Percentiles rank a stretch among this genome's conserved stretches.
Conservation (phyloP, 2,113 vertebrate species). For the Dipodomys merriami region DNA sequence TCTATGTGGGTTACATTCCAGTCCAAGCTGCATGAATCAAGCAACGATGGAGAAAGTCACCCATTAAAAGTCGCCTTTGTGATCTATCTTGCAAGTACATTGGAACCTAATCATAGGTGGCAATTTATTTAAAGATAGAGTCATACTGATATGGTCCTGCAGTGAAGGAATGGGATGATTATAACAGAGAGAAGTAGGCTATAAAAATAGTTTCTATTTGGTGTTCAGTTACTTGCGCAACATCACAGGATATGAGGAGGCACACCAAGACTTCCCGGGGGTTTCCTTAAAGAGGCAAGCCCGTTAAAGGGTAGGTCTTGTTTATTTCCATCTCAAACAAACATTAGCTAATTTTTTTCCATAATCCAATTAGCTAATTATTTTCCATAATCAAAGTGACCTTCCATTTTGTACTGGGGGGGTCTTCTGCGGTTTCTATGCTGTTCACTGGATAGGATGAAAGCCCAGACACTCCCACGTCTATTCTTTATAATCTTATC, state of each 20-base stretch:
- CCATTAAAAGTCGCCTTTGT: conserved; percentile 73
- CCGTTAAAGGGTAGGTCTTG: not conserved
- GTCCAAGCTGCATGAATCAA: conserved; percentile 69
- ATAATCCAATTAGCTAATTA: not conserved
- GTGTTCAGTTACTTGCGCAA: not conserved
- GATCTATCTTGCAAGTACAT: conserved; percentile 74
- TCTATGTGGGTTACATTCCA: conserved; percentile 76
- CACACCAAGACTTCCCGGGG: not conserved
- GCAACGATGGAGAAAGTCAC: conserved; percentile 74
- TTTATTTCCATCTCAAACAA: not conserved
- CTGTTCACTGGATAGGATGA: not conserved
- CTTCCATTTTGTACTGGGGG: not conserved
- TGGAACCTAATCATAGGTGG: conserved; percentile 65
- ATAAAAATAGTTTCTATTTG: conserved; percentile 38
- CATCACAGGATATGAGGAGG: not conserved
- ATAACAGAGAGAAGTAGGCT: conserved; percentile 67
- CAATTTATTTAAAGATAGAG: conserved; percentile 52
- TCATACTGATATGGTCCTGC: not conserved
- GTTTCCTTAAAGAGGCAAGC: conserved; percentile 6
- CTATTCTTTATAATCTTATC: not conserved
- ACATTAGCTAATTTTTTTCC: not conserved
- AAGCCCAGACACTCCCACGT: not conserved
- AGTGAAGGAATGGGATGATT: conserved; percentile 46
- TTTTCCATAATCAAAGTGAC: not conserved
- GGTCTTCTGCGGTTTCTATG: not conserved